phyloP scores from a whole-genome alignment of 2,797 vertebrate species.

The Schizothorax lantsangensis region DNA sequence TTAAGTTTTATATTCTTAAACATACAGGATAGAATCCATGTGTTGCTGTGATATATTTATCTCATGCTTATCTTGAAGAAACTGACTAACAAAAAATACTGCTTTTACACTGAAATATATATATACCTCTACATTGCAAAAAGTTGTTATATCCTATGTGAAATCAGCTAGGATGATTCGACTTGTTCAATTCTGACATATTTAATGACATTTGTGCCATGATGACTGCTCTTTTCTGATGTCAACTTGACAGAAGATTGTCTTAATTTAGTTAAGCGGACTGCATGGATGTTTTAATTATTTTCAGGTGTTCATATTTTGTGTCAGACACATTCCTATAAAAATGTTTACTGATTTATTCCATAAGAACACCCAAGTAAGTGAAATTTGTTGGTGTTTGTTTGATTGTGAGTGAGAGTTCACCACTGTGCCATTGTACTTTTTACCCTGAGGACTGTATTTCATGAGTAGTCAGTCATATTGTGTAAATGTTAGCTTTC shows the following conservation, averaged over 20 bases:
- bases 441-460: background rate
- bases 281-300: background rate
- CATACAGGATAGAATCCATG: background rate
- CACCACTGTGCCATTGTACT: conserved; percentile 18
- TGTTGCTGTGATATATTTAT: conserved; percentile 13
- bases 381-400: background rate
- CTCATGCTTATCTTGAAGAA: background rate
- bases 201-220: background rate
- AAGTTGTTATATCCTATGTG: background rate
- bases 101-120: conserved; percentile 22
- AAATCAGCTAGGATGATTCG: background rate
- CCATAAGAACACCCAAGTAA: background rate
- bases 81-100: background rate
- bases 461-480: background rate
- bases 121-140: background rate
- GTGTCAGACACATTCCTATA: conserved; percentile 4
- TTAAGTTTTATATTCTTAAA: conserved; percentile 17
- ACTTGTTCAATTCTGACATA: background rate
- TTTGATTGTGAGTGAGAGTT: background rate
- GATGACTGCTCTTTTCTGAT: conserved; percentile 2
- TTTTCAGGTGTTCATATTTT: background rate
- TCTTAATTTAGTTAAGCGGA: background rate
- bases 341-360: conserved; percentile 13
- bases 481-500: background rate
- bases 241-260: conserved; percentile 1